A percentile compares a stretch with the other conserved stretches of the same genome.
Evolutionary conservation across 2,888 invertebrate species (phyloP).

Genomic region (Pristionchus maxplancki): DNA sequence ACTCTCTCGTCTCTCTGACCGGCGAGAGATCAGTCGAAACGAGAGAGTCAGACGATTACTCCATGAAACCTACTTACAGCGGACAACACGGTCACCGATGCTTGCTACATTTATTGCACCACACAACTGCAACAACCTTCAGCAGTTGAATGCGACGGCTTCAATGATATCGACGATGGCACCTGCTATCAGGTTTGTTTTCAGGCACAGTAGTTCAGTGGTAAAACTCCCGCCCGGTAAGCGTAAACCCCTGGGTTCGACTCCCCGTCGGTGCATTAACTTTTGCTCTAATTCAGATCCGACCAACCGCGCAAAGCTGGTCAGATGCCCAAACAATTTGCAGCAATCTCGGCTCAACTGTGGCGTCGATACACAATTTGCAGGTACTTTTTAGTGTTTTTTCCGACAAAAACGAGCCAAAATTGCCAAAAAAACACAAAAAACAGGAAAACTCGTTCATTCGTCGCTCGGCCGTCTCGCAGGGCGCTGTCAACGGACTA

Average conservation of each 20-base stretch:
- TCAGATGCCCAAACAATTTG: neutral
- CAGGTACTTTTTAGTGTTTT: too few relatives aligned
- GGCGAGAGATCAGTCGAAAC: too few relatives aligned
- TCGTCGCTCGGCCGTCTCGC: neutral
- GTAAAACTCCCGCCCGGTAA: too few relatives aligned
- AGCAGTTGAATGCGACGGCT: neutral
- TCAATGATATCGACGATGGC: neutral
- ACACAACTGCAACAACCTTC: neutral
- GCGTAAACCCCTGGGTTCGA: too few relatives aligned
- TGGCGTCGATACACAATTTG: neutral
- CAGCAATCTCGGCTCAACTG: neutral
- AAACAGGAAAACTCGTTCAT: neutral
- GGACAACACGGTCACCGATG: too few relatives aligned
- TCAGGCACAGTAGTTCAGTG: too few relatives aligned
- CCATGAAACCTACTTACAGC: neutral
- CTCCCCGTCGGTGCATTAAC: too few relatives aligned
- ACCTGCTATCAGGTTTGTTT: too few relatives aligned
- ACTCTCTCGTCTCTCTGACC: too few relatives aligned
- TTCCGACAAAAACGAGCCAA: too few relatives aligned
- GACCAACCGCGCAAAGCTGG: neutral
- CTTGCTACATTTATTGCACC: neutral
- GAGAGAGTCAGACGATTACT: too few relatives aligned
- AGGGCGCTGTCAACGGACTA: neutral
- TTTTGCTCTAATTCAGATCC: neutral
- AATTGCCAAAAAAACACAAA: too few relatives aligned